A percentile compares a stretch with the other conserved stretches of the same genome.
Evolutionary conservation across 2,113 vertebrate species (phyloP).

Genomic region (Mola mola): DNA sequence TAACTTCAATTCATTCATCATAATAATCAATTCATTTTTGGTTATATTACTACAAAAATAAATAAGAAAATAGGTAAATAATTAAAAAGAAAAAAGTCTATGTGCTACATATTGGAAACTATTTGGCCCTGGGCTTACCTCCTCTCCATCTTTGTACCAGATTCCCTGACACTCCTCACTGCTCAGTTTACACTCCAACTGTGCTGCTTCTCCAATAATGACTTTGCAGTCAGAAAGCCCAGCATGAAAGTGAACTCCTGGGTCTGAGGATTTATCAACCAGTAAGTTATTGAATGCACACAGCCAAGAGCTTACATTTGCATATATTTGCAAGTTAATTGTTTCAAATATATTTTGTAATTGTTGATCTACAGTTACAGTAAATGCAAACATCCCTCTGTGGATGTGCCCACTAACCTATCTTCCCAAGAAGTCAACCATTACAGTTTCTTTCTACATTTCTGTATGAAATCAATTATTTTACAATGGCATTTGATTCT

Average conservation of each 20-base stretch:
- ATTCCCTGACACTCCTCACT: slow-evolving; percentile 78
- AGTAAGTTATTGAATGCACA: slow-evolving; percentile 42
- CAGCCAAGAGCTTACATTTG: background rate
- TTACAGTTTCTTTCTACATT: background rate
- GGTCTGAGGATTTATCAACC: slow-evolving; percentile 74
- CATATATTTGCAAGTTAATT: background rate
- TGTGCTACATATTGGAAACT: background rate
- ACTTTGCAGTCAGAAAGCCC: slow-evolving; percentile 83
- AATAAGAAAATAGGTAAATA: too few species aligned
- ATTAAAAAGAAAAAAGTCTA: background rate
- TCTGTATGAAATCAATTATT: slow-evolving; percentile 22
- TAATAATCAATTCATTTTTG: too few species aligned
- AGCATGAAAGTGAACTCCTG: slow-evolving; percentile 80
- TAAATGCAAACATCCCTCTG: slow-evolving; percentile 17
- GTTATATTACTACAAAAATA: background rate
- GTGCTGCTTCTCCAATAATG: slow-evolving; percentile 79
- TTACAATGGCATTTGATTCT: slow-evolving; percentile 5
- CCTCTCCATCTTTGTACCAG: slow-evolving; percentile 89
- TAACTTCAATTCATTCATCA: too few species aligned
- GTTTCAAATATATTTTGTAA: slow-evolving; percentile 27
- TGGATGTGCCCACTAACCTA: slow-evolving; percentile 52
- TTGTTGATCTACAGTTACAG: slow-evolving; percentile 4
- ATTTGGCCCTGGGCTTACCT: slow-evolving; percentile 76
- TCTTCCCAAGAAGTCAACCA: background rate
- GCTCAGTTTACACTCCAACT: slow-evolving; percentile 85